Evolutionary conservation across 2,888 invertebrate genomes (phyloP), one percentile per base, ranked within the genome.

Genomic region (Xestoiulus laeticollis): DNA sequence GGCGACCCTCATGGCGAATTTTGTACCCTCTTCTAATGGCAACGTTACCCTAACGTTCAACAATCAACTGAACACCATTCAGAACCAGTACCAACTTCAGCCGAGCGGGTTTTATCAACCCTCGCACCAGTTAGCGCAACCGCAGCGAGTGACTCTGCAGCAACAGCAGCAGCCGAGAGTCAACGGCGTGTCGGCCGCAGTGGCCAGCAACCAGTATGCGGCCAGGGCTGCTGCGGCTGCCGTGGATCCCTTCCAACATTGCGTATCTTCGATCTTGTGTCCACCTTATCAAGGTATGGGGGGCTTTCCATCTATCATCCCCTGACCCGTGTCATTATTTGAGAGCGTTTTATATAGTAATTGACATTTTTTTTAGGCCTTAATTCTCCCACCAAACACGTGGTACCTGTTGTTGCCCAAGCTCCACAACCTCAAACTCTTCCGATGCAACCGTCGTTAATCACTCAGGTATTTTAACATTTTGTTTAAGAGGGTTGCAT

Each of bases 191-290:
- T 89, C 85, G 92, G 93, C 92, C 90, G 89, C 90, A 90, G 88
- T 91, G 90, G 90, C 90, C 90, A 88, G 91, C 89, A 89, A 91
- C 90, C 88, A 91, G 90, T 88, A 92, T 91, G 91, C 91, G 90
- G 90, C 90, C 88, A n/a, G n/a, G n/a, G 87, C 90, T 90, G 84
- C 88, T 16, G 90, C 90, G 19, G 89, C 89, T 14, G 89, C 91
- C 16, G 95, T 96, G 0, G 97, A 96, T 92, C 95, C 96, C 85
- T 98, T 98, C 94, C 96, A 96, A 91, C 92, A 92, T 89, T 94
- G 98, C 92, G 97, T 98, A 59, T 97, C 97, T n/a, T 97, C 98
- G 85, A 96, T 98, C 91, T 94, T 98, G 87, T 98, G 98, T 92
- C 97, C 97, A 91, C 92, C 92, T 44, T 96, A 98, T 91, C 97